These are phyloP conservation scores for Acrocyrtus sp. DNA, from an alignment of 2,888 invertebrate genomes.

Conservation along the genomic window DNA sequence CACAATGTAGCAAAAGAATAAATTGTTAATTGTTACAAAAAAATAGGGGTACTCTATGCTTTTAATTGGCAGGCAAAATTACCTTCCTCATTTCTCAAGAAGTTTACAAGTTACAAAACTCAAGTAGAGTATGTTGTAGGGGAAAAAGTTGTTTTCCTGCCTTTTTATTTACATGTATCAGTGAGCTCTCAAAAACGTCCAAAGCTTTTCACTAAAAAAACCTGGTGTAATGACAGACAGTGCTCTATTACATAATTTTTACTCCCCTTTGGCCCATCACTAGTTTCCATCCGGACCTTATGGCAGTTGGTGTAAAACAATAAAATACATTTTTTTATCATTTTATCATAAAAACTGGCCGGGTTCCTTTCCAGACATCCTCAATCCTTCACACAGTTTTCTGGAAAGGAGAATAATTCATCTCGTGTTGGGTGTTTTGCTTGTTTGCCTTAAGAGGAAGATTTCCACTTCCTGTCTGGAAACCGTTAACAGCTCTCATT, in stretches of 20 bases:
- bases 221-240: slow-evolving; percentile 14
- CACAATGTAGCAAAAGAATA: too few relatives aligned
- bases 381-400: background rate
- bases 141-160: too few relatives aligned
- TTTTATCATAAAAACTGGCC: too few relatives aligned
- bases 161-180: slow-evolving; percentile 38
- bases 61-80: too few relatives aligned
- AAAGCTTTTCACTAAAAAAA: slow-evolving; percentile 30
- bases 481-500: slow-evolving; percentile 37
- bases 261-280: too few relatives aligned
- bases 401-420: background rate
- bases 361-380: background rate
- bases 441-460: slow-evolving; percentile 13
- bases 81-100: too few relatives aligned
- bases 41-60: too few relatives aligned
- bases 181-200: slow-evolving; percentile 35
- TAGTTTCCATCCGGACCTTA: too few relatives aligned
- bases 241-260: background rate
- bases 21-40: too few relatives aligned
- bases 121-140: too few relatives aligned
- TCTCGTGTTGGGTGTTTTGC: slow-evolving; percentile 7
- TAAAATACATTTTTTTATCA: too few relatives aligned
- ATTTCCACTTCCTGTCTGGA: slow-evolving; percentile 28
- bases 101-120: too few relatives aligned
- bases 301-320: slow-evolving; percentile 7